These are phyloP conservation scores for Drosophila crucigera DNA, from an alignment of 2,888 invertebrate genomes.

Conservation along the genomic window DNA sequence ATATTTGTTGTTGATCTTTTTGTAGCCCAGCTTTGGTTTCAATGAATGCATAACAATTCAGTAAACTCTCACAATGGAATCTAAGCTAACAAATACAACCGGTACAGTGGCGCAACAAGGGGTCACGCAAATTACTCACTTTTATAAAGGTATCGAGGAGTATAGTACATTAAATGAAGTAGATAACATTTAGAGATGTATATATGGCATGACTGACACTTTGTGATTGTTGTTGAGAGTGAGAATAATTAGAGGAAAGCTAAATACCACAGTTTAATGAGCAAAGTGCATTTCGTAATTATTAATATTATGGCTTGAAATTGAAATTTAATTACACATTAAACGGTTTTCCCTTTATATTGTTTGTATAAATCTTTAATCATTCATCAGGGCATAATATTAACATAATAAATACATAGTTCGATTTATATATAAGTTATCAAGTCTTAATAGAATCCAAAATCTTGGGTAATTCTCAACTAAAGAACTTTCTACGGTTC, in stretches of 20 bases:
- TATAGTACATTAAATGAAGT: background rate
- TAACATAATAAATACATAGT: background rate
- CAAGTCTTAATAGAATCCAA: background rate
- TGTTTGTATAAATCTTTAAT: background rate
- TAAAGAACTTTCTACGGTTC: background rate
- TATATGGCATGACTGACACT: background rate
- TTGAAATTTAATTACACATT: background rate
- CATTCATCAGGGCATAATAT: background rate
- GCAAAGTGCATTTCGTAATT: background rate
- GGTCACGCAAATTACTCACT: background rate
- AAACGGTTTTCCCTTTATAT: background rate
- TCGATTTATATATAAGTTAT: background rate
- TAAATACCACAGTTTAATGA: background rate
- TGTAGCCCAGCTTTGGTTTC: constrained; percentile 26
- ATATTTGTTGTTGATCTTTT: constrained; percentile 61
- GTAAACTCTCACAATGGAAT: constrained; percentile 24
- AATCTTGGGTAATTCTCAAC: background rate
- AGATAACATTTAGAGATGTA: background rate
- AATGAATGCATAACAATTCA: constrained; percentile 50
- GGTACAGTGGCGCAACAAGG: constrained; percentile 20
- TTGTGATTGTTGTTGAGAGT: background rate
- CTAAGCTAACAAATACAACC: constrained; percentile 17
- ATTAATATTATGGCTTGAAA: background rate
- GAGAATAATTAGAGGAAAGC: background rate
- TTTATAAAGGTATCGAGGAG: background rate